These are phyloP conservation scores for Lycia hirtaria DNA, from an alignment of 2,888 invertebrate species.

Conservation along the genomic window DNA sequence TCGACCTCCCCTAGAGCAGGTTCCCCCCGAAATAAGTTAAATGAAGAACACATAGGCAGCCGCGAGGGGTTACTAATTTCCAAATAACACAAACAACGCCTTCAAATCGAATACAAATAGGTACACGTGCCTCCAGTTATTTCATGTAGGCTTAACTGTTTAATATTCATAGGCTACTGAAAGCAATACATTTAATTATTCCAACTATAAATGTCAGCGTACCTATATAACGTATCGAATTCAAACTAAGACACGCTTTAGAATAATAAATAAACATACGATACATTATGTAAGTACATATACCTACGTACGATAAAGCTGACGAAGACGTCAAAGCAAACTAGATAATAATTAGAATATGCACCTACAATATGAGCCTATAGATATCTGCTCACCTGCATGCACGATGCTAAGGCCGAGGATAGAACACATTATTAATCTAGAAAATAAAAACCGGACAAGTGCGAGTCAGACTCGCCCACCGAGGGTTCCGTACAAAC, in stretches of 20 bases:
- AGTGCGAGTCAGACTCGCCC: no score
- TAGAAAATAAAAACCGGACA: no score
- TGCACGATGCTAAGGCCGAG: no score
- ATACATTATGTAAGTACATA: no score
- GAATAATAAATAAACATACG: background rate
- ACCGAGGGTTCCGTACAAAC: no score
- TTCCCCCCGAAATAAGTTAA: background rate
- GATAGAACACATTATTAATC: no score
- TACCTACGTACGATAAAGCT: no score
- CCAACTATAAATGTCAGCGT: background rate
- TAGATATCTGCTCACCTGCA: no score
- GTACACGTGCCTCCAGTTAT: background rate
- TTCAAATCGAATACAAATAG: background rate
- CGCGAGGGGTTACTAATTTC: background rate
- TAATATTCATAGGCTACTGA: constrained; percentile 4
- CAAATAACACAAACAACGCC: background rate
- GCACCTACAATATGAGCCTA: no score
- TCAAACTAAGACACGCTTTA: background rate
- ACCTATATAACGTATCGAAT: background rate
- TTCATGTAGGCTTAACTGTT: background rate
- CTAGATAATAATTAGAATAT: no score
- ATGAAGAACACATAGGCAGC: background rate
- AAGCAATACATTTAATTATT: constrained; percentile 2
- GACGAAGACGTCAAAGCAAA: no score
- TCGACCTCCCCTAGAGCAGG: no score